phyloP scores from a whole-genome alignment of 2,888 invertebrate species.

The Byasa hedistus region DNA sequence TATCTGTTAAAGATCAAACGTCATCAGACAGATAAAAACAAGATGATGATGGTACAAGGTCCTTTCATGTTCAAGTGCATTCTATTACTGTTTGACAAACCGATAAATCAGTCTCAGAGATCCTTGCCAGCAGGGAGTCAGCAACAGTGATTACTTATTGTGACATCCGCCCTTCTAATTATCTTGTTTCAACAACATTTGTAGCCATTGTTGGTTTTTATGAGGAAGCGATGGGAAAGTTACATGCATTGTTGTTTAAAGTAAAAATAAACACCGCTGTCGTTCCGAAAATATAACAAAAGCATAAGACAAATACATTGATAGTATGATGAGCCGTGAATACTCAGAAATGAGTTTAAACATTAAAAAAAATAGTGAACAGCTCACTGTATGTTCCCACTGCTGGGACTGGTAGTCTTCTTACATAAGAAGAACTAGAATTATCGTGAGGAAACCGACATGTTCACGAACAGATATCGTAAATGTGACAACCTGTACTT shows the following conservation, averaged over 20 bases:
- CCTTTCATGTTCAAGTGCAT: constrained; percentile 10
- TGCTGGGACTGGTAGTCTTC: no score
- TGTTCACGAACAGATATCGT: no score
- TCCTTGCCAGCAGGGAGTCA: constrained; percentile 52
- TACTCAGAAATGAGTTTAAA: no score
- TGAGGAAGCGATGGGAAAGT: constrained; percentile 14
- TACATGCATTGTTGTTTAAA: constrained; percentile 13
- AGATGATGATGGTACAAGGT: neutral
- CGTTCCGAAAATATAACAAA: constrained; percentile 29
- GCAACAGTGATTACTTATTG: constrained; percentile 53
- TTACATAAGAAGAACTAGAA: no score
- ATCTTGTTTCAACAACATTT: constrained; percentile 65
- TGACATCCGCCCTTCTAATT: constrained; percentile 62
- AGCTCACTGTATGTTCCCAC: no score
- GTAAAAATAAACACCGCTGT: constrained; percentile 40
- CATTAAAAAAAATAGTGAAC: no score
- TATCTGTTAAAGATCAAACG: neutral
- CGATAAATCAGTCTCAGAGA: constrained; percentile 40
- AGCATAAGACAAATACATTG: constrained; percentile 13
- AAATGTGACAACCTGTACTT: no score
- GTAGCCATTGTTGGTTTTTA: constrained; percentile 32
- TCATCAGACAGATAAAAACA: no score
- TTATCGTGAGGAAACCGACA: no score
- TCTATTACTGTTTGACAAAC: constrained; percentile 36
- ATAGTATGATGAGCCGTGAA: no score